Percentiles rank a stretch among this genome's conserved stretches.
phyloP scores from a whole-genome alignment of 2,797 vertebrate genomes.

The Lagocephalus sceleratus region DNA sequence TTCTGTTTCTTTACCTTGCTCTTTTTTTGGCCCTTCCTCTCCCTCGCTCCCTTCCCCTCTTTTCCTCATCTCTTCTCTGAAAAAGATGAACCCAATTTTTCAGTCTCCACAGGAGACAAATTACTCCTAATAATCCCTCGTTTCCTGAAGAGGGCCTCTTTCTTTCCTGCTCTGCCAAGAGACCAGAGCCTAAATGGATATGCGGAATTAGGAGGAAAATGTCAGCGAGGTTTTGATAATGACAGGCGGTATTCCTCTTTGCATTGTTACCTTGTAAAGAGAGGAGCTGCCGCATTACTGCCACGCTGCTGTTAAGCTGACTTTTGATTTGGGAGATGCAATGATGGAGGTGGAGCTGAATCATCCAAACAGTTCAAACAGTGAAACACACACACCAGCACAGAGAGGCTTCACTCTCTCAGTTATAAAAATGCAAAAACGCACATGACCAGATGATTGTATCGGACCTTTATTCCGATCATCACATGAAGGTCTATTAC shows the following conservation, averaged over 20 bases:
- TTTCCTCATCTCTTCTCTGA: conserved; percentile 25
- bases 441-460: conserved; percentile 7
- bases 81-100: conserved; percentile 68
- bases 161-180: conserved; percentile 38
- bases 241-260: conserved; percentile 51
- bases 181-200: conserved; percentile 59
- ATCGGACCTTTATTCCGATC: conserved; percentile 13
- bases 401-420: conserved; percentile 18
- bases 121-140: conserved; percentile 72
- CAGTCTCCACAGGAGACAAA: conserved; percentile 58
- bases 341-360: conserved; percentile 37
- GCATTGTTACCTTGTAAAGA: conserved; percentile 38
- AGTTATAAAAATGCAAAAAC: conserved; percentile 20
- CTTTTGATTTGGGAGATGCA: conserved; percentile 39
- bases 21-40: neutral
- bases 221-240: conserved; percentile 34
- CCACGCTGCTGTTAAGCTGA: conserved; percentile 20
- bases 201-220: conserved; percentile 49
- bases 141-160: conserved; percentile 64
- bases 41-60: conserved; percentile 12
- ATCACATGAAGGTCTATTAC: conserved; percentile 34
- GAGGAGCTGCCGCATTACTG: conserved; percentile 10
- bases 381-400: conserved; percentile 13
- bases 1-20: conserved; percentile 12
- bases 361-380: conserved; percentile 34